Evolutionary conservation across 1,140 invertebrate species (phyloP), one percentile per base, ranked within the genome.

Genomic region (Polypedilum pembai): DNA sequence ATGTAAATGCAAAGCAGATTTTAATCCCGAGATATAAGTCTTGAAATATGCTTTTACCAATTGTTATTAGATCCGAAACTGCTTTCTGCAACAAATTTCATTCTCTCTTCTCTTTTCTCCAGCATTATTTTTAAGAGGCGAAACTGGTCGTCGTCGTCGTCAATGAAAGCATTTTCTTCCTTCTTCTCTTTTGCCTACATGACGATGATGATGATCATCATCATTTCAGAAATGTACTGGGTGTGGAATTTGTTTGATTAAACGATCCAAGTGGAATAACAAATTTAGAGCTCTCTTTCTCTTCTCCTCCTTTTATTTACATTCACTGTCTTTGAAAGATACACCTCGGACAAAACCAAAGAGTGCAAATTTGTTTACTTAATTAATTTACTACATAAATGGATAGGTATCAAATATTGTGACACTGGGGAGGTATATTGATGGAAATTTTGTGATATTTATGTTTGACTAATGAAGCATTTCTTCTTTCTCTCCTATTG

Each of bases 11-110:
- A 56, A 56, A 56, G 45, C 15, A 56, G 45, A 56, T 56, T 56
- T 12, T n/a, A 56, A 56, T 12, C 45, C 12, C 45, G n/a, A 56
- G 45, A 56, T 56, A 56, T 12, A 56, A n/a, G n/a, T 45, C 8
- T 56, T n/a, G n/a, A 56, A 56, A 56, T 56, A 56, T 56, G n/a
- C 45, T 56, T 56, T 56, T 56, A 56, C 45, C 45, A 56, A 56
- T 56, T 56, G 45, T 56, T 56, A 56, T 56, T 56, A 56, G n/a
- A 56, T 56, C n/a, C 45, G 15, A 56, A 56, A 56, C 45, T 56
- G n/a, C 45, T 56, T 56, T 56, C 10, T n/a, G 45, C 45, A n/a
- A n/a, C 45, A 56, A 56, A n/a, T n/a, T 56, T 56, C 45, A n/a
- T 56, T n/a, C 45, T 56, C 45, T 12, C n/a, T n/a, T n/a, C n/a